Conservation (phyloP, 2,797 vertebrate species). For the Tolypeutes matacus region DNA sequence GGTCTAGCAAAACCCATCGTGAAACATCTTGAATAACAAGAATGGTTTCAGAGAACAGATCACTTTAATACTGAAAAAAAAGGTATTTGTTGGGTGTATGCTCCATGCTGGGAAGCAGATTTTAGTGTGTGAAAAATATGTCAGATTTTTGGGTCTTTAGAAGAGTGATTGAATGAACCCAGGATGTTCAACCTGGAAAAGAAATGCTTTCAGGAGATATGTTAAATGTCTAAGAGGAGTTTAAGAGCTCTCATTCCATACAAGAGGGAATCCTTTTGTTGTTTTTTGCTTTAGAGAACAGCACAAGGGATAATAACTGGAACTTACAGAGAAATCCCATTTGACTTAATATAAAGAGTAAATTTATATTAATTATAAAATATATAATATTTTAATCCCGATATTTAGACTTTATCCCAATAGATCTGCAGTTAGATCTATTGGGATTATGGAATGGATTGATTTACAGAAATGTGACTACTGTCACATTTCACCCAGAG, state of each 20-base stretch:
- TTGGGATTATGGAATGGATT: not conserved
- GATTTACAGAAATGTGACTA: not conserved
- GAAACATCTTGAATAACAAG: not conserved
- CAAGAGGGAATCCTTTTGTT: not conserved
- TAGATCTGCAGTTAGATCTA: not conserved
- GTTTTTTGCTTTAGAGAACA: not conserved
- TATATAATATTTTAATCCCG: too few species aligned
- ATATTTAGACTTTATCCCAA: not conserved
- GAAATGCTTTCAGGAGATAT: not conserved
- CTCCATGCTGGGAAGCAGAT: not conserved
- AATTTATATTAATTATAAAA: too few species aligned
- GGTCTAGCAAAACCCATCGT: not conserved
- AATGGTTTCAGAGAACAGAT: not conserved
- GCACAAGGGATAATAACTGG: not conserved
- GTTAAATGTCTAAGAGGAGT: not conserved
- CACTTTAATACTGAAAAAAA: not conserved
- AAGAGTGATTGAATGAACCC: not conserved
- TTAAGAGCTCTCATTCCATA: not conserved
- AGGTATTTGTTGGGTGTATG: not conserved
- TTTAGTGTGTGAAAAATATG: not conserved
- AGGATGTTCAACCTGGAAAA: not conserved
- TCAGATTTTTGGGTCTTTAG: conserved; percentile 40
- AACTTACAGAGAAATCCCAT: not conserved
- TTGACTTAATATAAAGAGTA: not conserved
- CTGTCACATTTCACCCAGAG: not conserved